A percentile compares a stretch with the other conserved stretches of the same genome.
Evolutionary conservation across 2,888 invertebrate genomes (phyloP).

Genomic region (Mallateleia sp.): DNA sequence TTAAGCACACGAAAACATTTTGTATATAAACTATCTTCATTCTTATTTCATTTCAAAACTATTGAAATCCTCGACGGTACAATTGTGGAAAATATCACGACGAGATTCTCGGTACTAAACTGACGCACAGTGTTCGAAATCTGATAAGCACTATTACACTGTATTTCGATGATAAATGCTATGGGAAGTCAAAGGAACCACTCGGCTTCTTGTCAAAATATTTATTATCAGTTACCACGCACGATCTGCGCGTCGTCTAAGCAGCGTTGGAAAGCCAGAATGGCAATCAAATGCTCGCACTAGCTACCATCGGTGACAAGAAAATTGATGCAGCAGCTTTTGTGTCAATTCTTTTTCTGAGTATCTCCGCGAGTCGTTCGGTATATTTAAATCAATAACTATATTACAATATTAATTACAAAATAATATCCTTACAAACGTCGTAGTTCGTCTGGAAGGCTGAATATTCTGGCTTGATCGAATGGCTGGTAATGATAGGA

Average conservation of each 20-base stretch:
- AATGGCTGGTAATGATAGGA: conserved; percentile 1
- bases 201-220: background rate
- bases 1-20: conserved; percentile 1
- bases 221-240: conserved; percentile 23
- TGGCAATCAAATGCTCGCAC: background rate
- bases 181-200: conserved; percentile 33
- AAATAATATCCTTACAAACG: background rate
- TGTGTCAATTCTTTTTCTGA: background rate
- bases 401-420: background rate
- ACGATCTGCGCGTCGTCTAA: conserved; percentile 8
- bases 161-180: conserved; percentile 42
- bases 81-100: conserved; percentile 48
- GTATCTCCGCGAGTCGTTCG: conserved; percentile 18
- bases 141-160: conserved; percentile 18
- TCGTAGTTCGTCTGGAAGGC: conserved; percentile 1
- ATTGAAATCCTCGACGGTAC: background rate
- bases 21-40: conserved; percentile 20
- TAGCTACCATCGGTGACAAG: conserved; percentile 3
- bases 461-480: background rate
- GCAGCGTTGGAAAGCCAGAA: conserved; percentile 12
- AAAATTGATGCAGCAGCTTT: background rate
- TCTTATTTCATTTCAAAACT: background rate
- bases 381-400: background rate
- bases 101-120: conserved; percentile 10
- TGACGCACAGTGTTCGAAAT: conserved; percentile 4